Evolutionary conservation across 2,888 invertebrate species (phyloP).

Genomic region (Pristionchus entomophagus): DNA sequence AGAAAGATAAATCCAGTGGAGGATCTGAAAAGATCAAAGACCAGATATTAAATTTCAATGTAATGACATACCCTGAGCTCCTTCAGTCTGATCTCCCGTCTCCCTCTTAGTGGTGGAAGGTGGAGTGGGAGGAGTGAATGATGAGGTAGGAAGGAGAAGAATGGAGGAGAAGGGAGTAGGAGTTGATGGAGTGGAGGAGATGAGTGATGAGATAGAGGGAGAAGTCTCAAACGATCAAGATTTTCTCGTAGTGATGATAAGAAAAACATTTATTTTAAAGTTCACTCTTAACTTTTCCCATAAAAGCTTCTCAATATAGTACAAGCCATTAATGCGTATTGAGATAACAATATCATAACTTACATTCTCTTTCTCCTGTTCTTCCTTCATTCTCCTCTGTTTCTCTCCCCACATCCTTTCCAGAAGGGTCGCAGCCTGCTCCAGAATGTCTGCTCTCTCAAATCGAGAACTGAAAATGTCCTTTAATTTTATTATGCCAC

Average conservation of each 20-base stretch:
- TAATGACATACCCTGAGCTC: neutral
- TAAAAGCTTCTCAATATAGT: no score
- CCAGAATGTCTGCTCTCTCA: constrained; percentile 30
- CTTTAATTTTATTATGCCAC: no score
- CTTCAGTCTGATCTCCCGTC: neutral
- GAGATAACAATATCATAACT: no score
- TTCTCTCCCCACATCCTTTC: neutral
- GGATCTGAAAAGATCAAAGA: neutral
- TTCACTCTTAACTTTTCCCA: no score
- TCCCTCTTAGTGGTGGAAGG: neutral
- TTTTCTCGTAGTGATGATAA: neutral
- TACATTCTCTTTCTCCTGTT: neutral
- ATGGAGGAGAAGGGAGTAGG: neutral
- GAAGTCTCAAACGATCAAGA: neutral
- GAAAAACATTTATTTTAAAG: neutral
- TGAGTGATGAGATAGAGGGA: neutral
- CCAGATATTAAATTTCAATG: neutral
- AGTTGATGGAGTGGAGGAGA: neutral
- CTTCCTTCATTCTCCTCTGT: neutral
- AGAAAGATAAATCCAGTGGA: neutral
- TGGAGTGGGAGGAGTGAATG: neutral
- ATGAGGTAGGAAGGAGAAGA: neutral
- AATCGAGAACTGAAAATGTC: constrained; percentile 15
- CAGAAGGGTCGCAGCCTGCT: constrained; percentile 4
- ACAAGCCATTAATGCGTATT: no score